Conservation (phyloP, 2,797 vertebrate species). For the Lacerta agilis region DNA sequence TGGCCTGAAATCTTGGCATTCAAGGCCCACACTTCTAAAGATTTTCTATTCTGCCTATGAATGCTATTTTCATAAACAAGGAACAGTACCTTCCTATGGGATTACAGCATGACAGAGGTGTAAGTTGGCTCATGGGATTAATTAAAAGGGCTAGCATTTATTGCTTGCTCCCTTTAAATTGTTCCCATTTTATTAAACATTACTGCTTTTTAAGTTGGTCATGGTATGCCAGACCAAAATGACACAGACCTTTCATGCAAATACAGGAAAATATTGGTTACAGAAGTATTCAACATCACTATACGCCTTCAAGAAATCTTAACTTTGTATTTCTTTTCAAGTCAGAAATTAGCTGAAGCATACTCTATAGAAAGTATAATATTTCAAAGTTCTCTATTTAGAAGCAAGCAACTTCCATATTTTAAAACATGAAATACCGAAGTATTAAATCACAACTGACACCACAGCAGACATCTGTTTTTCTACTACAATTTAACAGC, state of each 20-base stretch:
- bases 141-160: conserved; percentile 74
- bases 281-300: conserved; percentile 43
- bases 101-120: conserved; percentile 76
- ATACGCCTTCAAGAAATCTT: conserved; percentile 38
- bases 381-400: conserved; percentile 21
- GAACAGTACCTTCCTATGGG: conserved; percentile 72
- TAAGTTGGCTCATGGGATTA: conserved; percentile 81
- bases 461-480: conserved; percentile 32
- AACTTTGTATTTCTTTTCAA: conserved; percentile 45
- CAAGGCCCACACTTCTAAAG: conserved; percentile 61
- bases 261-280: conserved; percentile 28
- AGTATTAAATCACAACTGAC: conserved; percentile 51
- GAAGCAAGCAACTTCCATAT: conserved; percentile 52
- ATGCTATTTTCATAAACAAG: conserved; percentile 70
- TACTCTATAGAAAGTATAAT: background rate
- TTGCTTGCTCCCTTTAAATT: conserved; percentile 55
- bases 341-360: conserved; percentile 41
- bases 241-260: conserved; percentile 9
- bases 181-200: conserved; percentile 58
- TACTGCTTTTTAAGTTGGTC: conserved; percentile 59
- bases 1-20: conserved; percentile 45
- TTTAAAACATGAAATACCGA: conserved; percentile 39
- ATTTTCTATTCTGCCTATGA: conserved; percentile 63
- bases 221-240: conserved; percentile 31
- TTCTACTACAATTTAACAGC: conserved; percentile 18